Evolutionary conservation across 2,797 vertebrate species (phyloP).

Genomic region (Coregonus suidteri): DNA sequence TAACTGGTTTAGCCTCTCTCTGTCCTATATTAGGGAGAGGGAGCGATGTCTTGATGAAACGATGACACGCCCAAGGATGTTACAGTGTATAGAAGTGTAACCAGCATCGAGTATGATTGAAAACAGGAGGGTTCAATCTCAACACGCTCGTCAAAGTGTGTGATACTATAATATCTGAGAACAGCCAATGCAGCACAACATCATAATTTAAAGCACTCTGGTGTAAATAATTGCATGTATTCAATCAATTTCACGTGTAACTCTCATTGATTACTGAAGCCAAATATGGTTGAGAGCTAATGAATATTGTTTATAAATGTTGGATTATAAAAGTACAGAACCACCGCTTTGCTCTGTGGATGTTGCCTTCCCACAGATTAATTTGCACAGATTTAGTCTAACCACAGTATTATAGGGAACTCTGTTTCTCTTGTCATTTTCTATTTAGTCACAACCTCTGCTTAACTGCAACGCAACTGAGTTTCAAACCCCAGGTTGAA

Average conservation of each 20-base stretch:
- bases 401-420: conserved; percentile 3
- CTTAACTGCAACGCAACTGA: conserved; percentile 4
- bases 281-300: conserved; percentile 32
- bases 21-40: not conserved
- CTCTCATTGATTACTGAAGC: conserved; percentile 54
- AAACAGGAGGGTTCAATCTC: conserved; percentile 26
- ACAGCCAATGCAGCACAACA: conserved; percentile 40
- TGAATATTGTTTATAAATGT: conserved; percentile 23
- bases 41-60: conserved; percentile 18
- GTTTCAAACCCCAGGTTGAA: conserved; percentile 22
- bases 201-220: conserved; percentile 43
- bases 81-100: not conserved
- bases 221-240: conserved; percentile 14
- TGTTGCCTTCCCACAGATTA: conserved; percentile 26
- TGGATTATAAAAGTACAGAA: conserved; percentile 20
- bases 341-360: conserved; percentile 20
- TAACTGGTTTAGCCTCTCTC: not conserved
- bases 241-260: conserved; percentile 55
- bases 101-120: not conserved
- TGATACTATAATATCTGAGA: conserved; percentile 32
- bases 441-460: conserved; percentile 8
- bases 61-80: not conserved
- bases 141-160: conserved; percentile 60
- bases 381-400: conserved; percentile 20
- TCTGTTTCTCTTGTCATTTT: conserved; percentile 19